Conservation (phyloP, 2,888 invertebrate species). For the Cremastinae sp. region DNA sequence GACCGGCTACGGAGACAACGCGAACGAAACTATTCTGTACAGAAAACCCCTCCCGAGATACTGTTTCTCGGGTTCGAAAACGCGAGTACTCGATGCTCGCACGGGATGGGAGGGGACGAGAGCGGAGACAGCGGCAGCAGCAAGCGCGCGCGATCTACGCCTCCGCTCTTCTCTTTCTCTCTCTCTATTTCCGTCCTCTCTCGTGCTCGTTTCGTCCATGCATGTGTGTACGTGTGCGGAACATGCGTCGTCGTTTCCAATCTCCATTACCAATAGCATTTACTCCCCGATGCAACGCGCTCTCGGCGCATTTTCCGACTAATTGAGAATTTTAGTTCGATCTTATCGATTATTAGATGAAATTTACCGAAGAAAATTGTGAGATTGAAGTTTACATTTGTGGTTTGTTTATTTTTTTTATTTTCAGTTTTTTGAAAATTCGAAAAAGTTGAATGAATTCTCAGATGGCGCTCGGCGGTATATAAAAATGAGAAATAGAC, state of each 20-base stretch:
- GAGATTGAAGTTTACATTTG: no score
- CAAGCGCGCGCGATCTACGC: constrained; percentile 57
- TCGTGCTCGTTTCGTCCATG: constrained; percentile 18
- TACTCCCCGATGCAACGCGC: no score
- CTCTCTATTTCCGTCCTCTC: constrained; percentile 21
- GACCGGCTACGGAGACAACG: constrained; percentile 67
- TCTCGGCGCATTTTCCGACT: no score
- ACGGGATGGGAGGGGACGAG: constrained; percentile 45
- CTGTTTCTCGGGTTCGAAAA: constrained; percentile 58
- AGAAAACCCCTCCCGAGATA: constrained; percentile 46
- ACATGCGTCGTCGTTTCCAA: constrained; percentile 13
- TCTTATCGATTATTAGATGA: no score
- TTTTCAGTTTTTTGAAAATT: no score
- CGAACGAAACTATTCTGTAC: constrained; percentile 68
- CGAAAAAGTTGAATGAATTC: no score
- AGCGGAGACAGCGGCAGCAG: constrained; percentile 12
- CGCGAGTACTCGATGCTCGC: constrained; percentile 46
- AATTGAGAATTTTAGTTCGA: no score
- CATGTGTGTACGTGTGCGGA: constrained; percentile 5
- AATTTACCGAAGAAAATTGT: no score
- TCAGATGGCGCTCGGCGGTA: no score
- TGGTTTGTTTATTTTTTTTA: no score
- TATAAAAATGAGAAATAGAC: no score
- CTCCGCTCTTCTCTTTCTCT: constrained; percentile 54
- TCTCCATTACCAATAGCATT: not conserved